Base-by-base conservation (phyloP, 2,888 invertebrate species). In the Tetranychus truncatus region DNA sequence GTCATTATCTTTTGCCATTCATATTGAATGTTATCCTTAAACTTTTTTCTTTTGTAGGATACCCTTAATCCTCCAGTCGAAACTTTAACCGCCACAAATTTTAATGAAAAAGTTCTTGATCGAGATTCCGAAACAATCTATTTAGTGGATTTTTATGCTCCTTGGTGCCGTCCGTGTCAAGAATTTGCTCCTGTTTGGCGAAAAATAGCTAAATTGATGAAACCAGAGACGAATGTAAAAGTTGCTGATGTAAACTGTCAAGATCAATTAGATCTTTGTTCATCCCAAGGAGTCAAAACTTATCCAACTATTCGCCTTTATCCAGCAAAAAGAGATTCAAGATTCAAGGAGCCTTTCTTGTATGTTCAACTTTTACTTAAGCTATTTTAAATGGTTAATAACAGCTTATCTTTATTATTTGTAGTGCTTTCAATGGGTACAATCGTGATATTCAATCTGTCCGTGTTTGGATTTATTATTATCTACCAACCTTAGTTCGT, bases 151-250 rank as follows among this genome's bases (percentile, higher is more conserved):
- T 90, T 87, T 82, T 89, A 85, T 81, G 88, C 88, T 15, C 88
- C 89, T 0, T 89, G 89, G 89, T 90, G 90, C 83, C 87, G 87
- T 2, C 89, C 89, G 0, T 90, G 90, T 81, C 87, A 88, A 80
- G 86, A 87, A 80, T 82, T 90, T 77, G 85, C 86, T 11, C 87
- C 88, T 0, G 87, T 89, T 79, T 89, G 88, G 87, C 84, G 88
- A 69, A 84, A 85, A 80, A 83, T 89, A 55, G 88, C 89, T 2
- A 86, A 79, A 72, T 77, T 83, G 84, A 78, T 87, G 77, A 79
- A 81, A 66, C 82, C 83, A 74, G 82, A 86, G 45, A 81, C 84
- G 20, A 82, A 84, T 78, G 83, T 89, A 4, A 84, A 85, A 79
- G 84, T 89, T 34, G 89, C 86, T 0, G 85, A 86, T 80, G 87